These are phyloP conservation scores for Parasteatoda lunata DNA, from an alignment of 2,888 invertebrate species.

Conservation along the genomic window DNA sequence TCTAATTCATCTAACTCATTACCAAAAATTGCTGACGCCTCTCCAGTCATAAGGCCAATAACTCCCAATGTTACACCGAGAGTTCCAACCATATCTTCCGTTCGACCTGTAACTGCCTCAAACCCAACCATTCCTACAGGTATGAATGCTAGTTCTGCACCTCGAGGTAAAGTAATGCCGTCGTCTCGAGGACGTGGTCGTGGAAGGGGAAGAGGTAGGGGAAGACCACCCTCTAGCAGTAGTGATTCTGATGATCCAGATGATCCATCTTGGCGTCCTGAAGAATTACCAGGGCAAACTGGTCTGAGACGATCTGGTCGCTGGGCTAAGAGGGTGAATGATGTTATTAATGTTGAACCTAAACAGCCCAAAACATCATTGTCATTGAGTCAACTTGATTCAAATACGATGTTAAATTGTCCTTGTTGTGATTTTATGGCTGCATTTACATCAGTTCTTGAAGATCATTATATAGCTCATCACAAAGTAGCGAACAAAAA, in stretches of 20 bases:
- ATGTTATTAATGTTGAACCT: constrained; percentile 34
- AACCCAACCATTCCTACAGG: constrained; percentile 10
- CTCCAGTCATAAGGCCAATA: not conserved
- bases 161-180: not conserved
- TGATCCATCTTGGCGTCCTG: constrained; percentile 57
- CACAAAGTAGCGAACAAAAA: constrained; percentile 58
- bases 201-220: constrained; percentile 27
- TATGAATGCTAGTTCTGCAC: not conserved
- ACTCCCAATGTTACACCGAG: not conserved
- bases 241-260: constrained; percentile 47
- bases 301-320: constrained; percentile 56
- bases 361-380: constrained; percentile 9
- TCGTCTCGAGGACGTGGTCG: constrained; percentile 25
- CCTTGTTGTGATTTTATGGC: constrained; percentile 60
- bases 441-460: constrained; percentile 46
- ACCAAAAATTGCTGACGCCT: not conserved
- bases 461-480: constrained; percentile 59
- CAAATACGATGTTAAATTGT: constrained; percentile 40
- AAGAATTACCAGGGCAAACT: constrained; percentile 15
- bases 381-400: not conserved
- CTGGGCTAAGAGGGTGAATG: constrained; percentile 51
- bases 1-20: not conserved
- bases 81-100: not conserved
- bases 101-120: not conserved
- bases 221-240: constrained; percentile 22